Percentiles rank a stretch among this genome's conserved stretches.
phyloP scores from a whole-genome alignment of 2,113 vertebrate species.

The Anhinga rufa region DNA sequence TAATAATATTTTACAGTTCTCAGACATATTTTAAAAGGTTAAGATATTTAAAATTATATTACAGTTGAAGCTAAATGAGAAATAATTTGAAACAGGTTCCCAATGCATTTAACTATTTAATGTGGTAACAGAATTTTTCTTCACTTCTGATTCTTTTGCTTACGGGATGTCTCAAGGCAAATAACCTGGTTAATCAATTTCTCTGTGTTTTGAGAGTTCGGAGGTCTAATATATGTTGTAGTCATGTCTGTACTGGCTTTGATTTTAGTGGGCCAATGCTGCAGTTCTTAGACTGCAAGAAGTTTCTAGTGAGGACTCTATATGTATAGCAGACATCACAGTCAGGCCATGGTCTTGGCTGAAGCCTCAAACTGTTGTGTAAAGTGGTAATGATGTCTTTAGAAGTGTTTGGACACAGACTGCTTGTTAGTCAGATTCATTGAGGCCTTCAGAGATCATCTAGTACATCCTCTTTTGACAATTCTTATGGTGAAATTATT shows the following conservation, averaged over 20 bases:
- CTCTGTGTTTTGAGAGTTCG: not conserved
- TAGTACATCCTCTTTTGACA: not conserved
- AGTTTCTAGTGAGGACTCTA: not conserved
- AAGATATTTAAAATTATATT: not conserved
- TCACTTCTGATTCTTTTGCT: not conserved
- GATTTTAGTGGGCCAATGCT: not conserved
- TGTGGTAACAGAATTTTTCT: not conserved
- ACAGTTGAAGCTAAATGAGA: not conserved
- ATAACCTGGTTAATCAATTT: not conserved
- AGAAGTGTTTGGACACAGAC: not conserved
- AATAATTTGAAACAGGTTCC: not conserved
- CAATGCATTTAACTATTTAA: not conserved
- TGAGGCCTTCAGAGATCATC: not conserved
- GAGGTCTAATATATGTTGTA: not conserved
- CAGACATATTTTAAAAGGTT: not conserved
- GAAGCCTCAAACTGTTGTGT: not conserved
- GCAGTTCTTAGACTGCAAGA: not conserved
- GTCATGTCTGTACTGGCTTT: not conserved
- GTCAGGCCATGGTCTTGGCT: not conserved
- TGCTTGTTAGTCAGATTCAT: not conserved
- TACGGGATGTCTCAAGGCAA: not conserved
- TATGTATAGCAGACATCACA: not conserved
- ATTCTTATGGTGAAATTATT: not conserved
- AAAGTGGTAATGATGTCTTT: not conserved
- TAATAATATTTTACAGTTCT: not conserved